phyloP scores from a whole-genome alignment of 2,113 vertebrate genomes.

The Abramis brama region DNA sequence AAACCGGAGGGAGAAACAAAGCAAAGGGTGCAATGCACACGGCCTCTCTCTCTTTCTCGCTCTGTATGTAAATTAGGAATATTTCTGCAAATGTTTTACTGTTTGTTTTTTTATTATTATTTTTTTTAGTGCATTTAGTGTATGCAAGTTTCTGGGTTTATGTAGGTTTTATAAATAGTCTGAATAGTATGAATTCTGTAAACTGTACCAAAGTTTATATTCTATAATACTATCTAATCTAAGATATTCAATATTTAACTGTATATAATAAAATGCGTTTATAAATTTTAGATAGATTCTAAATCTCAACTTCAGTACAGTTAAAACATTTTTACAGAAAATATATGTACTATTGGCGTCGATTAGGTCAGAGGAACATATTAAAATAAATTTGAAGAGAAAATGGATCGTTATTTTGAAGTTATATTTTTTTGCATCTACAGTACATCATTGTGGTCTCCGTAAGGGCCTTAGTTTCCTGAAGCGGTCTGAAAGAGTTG shows the following conservation, averaged over 20 bases:
- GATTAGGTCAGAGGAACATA: neutral
- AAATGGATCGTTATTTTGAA: neutral
- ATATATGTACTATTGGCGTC: neutral
- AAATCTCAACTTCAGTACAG: too few relatives aligned
- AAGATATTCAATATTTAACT: neutral
- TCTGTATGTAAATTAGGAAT: constrained; percentile 20
- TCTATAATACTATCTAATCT: too few relatives aligned
- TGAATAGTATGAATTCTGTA: neutral
- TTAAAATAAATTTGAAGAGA: neutral
- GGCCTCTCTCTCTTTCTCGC: neutral
- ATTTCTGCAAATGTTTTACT: constrained; percentile 3
- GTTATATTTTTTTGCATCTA: neutral
- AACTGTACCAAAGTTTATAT: neutral
- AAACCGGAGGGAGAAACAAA: constrained; percentile 10
- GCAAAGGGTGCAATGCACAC: constrained; percentile 8
- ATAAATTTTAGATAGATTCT: too few relatives aligned
- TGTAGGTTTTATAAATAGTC: constrained; percentile 8
- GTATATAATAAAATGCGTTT: neutral
- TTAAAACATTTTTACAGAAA: too few relatives aligned
- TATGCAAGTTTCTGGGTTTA: neutral
- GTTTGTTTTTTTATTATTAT: neutral
- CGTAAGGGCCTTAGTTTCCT: neutral
- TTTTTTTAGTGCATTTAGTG: neutral
- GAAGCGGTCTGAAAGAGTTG: neutral
- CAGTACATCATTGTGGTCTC: too few relatives aligned